Percentiles rank a stretch among this genome's conserved stretches.
These are phyloP conservation scores for Camponotus fellah DNA, from an alignment of 2,888 invertebrate genomes.

Conservation along the genomic window DNA sequence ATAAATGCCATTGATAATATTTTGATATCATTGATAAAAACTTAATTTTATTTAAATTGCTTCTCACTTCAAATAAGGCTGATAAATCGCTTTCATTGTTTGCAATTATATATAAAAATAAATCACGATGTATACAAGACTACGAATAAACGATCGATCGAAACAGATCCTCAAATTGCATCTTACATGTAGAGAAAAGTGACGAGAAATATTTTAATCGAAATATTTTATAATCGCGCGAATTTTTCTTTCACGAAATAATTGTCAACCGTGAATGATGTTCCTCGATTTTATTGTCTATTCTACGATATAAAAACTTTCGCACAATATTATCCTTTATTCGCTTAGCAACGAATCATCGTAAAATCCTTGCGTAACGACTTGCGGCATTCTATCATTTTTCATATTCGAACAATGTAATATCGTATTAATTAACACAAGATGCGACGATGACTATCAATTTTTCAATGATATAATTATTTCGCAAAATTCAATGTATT, in stretches of 20 bases:
- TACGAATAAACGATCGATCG: neutral
- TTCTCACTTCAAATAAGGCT: neutral
- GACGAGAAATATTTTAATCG: too few relatives aligned
- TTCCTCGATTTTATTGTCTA: constrained; percentile 51
- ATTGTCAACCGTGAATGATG: constrained; percentile 52
- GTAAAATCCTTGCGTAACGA: constrained; percentile 34
- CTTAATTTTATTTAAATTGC: neutral
- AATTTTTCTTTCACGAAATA: constrained; percentile 49
- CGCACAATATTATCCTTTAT: constrained; percentile 5
- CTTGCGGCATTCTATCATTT: constrained; percentile 15
- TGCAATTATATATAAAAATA: neutral
- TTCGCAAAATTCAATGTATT: neutral
- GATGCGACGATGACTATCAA: neutral
- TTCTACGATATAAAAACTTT: constrained; percentile 24
- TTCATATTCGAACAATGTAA: constrained; percentile 14
- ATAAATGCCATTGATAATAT: neutral
- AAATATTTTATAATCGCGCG: constrained; percentile 55
- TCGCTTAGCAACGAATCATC: constrained; percentile 14
- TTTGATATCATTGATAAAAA: neutral
- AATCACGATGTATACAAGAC: neutral
- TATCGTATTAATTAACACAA: neutral
- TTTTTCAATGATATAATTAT: neutral
- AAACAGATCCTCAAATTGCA: neutral
- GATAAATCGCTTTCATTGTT: neutral
- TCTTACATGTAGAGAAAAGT: neutral